Evolutionary conservation across 2,113 vertebrate species (phyloP), one percentile per base, ranked within the genome.

Genomic region (Sylvia atricapilla): DNA sequence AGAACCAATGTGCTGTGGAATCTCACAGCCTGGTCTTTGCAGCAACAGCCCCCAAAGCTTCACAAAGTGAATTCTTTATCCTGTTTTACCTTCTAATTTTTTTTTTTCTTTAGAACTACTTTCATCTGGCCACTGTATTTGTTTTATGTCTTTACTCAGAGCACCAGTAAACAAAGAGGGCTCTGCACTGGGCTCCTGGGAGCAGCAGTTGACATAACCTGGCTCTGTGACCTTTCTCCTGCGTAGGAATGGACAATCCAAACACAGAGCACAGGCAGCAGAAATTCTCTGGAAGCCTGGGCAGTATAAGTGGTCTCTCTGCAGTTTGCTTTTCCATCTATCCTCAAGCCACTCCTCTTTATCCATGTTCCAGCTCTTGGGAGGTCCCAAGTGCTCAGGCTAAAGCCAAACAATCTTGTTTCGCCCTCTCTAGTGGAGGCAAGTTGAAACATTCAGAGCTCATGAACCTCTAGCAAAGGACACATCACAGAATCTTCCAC

Each of bases 361-460:
- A 44, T 76, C 62, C 17, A 2, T 41, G 25, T 84, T n/a, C 44
- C 59, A 66, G 83, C 37, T n/a, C 47, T 49, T 92, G 90, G 75
- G 78, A 95, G 90, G 85, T 86, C 90, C 81, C 91, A 49, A 74
- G 43, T 56, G 67, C 67, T 69, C 87, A 75, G 84, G 80, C 63
- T 53, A 67, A 90, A 94, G 73, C 18, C 70, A 94, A 72, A 85
- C 66, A 92, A 89, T 58, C 30, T 47, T 82, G 35, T 25, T 88
- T 87, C 73, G 30, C 39, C 33, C 46, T 77, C 33, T 68, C 41
- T 73, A 41, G 31, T 20, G 25, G n/a, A 91, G 49, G 49, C 60
- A 53, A 53, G 17, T 53, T 58, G 28, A 63, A 84, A 75, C 1
- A 1, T 52, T 46, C 25, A n/a, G 47, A 56, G 37, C 53, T 91